A percentile compares a stretch with the other conserved stretches of the same genome.
Evolutionary conservation across 2,113 vertebrate genomes (phyloP).

Genomic region (Elachura formosa): DNA sequence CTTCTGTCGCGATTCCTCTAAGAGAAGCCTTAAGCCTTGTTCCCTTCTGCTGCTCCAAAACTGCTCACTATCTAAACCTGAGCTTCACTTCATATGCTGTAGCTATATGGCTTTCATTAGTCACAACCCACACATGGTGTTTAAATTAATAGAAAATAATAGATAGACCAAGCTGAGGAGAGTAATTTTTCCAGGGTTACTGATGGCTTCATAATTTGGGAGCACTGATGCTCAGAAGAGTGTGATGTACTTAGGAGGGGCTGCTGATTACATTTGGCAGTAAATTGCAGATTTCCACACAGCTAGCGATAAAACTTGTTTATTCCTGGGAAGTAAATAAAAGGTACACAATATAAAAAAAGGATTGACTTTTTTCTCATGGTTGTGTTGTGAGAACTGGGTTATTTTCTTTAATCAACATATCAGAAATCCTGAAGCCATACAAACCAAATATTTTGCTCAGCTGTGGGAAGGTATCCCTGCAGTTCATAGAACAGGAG

Average conservation of each 20-base stretch:
- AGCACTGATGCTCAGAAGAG: background rate
- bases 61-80: background rate
- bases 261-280: background rate
- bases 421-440: background rate
- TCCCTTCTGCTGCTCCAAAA: background rate
- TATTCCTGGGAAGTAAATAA: background rate
- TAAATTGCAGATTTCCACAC: background rate
- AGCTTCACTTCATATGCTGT: background rate
- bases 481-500: background rate
- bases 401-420: background rate
- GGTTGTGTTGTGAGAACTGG: background rate
- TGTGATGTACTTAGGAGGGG: background rate
- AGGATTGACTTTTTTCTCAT: background rate
- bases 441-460: background rate
- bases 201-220: background rate
- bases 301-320: background rate
- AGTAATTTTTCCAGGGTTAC: background rate
- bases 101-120: background rate
- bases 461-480: background rate
- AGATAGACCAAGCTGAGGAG: background rate
- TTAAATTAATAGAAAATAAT: background rate
- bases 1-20: background rate
- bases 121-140: background rate
- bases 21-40: background rate
- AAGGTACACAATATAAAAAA: background rate